Evolutionary conservation across 2,888 invertebrate species (phyloP).

Genomic region (Caenorhabditis sp.): DNA sequence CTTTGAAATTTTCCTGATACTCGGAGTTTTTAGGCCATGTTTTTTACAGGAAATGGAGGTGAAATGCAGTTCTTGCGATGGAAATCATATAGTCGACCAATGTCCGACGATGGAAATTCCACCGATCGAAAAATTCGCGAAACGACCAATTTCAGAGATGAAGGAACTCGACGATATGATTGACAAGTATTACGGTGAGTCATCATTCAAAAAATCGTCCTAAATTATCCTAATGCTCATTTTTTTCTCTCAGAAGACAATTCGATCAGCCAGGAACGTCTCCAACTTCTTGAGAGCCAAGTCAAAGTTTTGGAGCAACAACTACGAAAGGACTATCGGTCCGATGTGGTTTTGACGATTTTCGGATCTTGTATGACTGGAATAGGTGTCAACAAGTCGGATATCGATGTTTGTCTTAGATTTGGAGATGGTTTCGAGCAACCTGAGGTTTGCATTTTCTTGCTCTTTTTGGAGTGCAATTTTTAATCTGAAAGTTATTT

Average conservation of each 20-base stretch:
- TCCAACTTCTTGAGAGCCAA: slow-evolving; percentile 8
- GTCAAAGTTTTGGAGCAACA: slow-evolving; percentile 24
- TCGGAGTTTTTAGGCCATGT: background rate
- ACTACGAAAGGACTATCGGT: background rate
- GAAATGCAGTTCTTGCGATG: slow-evolving; percentile 49
- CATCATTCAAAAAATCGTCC: background rate
- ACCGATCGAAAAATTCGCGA: slow-evolving; percentile 15
- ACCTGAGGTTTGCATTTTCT: slow-evolving; percentile 4
- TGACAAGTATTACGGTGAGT: slow-evolving; percentile 23
- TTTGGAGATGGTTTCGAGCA: slow-evolving; percentile 71
- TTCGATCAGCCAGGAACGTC: slow-evolving; percentile 5
- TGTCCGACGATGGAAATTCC: slow-evolving; percentile 46
- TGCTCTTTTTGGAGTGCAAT: background rate
- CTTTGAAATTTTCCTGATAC: background rate
- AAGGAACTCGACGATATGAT: slow-evolving; percentile 30
- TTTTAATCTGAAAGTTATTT: background rate
- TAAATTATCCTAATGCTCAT: background rate
- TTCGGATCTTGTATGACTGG: slow-evolving; percentile 78
- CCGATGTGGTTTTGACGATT: slow-evolving; percentile 59
- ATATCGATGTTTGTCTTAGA: slow-evolving; percentile 77
- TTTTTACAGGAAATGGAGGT: slow-evolving; percentile 32
- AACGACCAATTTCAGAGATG: slow-evolving; percentile 17
- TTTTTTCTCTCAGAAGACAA: slow-evolving; percentile 11
- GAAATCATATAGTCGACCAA: slow-evolving; percentile 33
- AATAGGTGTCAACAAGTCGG: slow-evolving; percentile 76